phyloP scores from a whole-genome alignment of 2,888 invertebrate genomes.

The Spisula subtruncata region DNA sequence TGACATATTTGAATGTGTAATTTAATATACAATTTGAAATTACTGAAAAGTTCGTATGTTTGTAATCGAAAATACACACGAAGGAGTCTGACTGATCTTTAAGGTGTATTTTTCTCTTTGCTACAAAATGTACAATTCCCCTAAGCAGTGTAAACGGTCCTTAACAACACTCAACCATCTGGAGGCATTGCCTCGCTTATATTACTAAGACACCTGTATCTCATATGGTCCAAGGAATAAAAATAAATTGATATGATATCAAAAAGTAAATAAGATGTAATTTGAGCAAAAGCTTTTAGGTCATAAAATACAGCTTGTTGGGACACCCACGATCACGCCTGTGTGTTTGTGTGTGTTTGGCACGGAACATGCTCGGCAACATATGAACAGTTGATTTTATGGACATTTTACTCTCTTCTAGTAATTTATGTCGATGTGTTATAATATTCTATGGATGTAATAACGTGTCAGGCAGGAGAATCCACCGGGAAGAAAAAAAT shows the following conservation, averaged over 20 bases:
- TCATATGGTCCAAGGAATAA: slow-evolving; percentile 55
- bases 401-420: slow-evolving; percentile 22
- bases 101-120: not conserved
- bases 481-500: not conserved
- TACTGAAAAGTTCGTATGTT: too few relatives aligned
- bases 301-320: slow-evolving; percentile 44
- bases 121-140: not conserved
- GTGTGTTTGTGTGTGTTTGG: not conserved
- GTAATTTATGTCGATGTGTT: slow-evolving; percentile 41
- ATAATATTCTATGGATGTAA: slow-evolving; percentile 18
- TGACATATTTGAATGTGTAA: too few relatives aligned
- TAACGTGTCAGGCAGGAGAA: not conserved
- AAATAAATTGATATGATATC: slow-evolving; percentile 63
- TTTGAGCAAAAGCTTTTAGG: slow-evolving; percentile 53
- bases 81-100: not conserved
- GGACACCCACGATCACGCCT: slow-evolving; percentile 58
- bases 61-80: not conserved
- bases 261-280: slow-evolving; percentile 62
- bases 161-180: slow-evolving; percentile 37
- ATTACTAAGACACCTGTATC: slow-evolving; percentile 60
- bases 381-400: slow-evolving; percentile 42
- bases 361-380: not conserved
- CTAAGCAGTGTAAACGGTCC: not conserved
- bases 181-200: slow-evolving; percentile 32
- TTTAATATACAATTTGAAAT: too few relatives aligned